Evolutionary conservation across 1,140 invertebrate species (phyloP).

Genomic region (Musca vetustissima): DNA sequence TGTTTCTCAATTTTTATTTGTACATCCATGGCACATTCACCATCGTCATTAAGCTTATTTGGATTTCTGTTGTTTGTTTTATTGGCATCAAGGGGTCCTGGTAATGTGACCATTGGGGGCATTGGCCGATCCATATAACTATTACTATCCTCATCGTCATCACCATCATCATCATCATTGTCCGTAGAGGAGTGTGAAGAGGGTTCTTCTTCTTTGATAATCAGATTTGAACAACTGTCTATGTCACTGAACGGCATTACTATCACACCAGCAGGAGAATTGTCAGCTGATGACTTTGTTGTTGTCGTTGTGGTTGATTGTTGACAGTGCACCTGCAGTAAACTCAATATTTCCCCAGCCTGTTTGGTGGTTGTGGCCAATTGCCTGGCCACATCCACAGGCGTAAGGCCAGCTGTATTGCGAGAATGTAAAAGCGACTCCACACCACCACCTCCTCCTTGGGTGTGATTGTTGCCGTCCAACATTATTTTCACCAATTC

Average conservation of each 20-base stretch:
- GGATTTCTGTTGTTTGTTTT: neutral
- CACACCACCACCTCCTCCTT: no score
- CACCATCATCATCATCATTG: slow-evolving; percentile 32
- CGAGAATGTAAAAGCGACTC: slow-evolving; percentile 30
- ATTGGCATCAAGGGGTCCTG: slow-evolving; percentile 25
- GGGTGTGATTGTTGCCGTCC: neutral
- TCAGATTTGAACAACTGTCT: no score
- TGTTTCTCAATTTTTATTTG: neutral
- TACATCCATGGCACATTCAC: neutral
- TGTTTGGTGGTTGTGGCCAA: neutral
- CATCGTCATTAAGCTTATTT: slow-evolving; percentile 7
- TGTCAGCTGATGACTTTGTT: neutral
- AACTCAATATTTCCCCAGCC: neutral
- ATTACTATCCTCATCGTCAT: neutral
- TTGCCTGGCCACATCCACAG: slow-evolving; percentile 39
- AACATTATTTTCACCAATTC: slow-evolving; percentile 60
- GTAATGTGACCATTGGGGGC: neutral
- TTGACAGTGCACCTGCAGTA: neutral
- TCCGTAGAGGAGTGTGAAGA: slow-evolving; percentile 38
- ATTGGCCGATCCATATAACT: neutral
- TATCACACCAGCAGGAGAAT: no score
- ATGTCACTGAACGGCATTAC: neutral
- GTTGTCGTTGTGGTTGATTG: neutral
- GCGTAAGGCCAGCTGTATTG: slow-evolving; percentile 42
- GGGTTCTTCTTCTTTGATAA: slow-evolving; percentile 26